These are phyloP conservation scores for Montifringilla adamsi DNA, from an alignment of 2,113 vertebrate genomes.

Conservation along the genomic window DNA sequence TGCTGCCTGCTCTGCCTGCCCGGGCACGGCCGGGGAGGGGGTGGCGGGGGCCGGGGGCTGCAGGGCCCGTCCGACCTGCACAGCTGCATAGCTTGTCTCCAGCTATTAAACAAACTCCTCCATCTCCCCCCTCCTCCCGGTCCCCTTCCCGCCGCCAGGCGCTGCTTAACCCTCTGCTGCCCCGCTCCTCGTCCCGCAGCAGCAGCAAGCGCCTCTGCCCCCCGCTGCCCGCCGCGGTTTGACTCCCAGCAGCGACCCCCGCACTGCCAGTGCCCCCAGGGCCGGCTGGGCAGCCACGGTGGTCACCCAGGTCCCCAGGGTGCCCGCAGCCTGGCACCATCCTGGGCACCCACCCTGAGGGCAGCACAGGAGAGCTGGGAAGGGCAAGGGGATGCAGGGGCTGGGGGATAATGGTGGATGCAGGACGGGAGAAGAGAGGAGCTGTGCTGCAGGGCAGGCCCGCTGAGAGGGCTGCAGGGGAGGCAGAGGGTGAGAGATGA, in stretches of 20 bases:
- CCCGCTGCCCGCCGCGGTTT: background rate
- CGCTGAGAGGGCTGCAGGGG: background rate
- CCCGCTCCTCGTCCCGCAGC: background rate
- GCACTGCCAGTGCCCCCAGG: background rate
- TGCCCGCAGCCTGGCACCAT: background rate
- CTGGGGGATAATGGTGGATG: too few species aligned
- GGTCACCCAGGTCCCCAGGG: background rate
- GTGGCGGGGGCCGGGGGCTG: background rate
- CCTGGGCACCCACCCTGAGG: background rate
- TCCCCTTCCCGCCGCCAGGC: conserved; percentile 25
- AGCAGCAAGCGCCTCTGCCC: background rate
- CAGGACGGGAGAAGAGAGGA: background rate
- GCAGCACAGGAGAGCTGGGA: background rate
- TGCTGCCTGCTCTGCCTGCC: background rate
- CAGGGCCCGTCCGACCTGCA: conserved; percentile 35
- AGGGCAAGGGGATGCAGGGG: background rate
- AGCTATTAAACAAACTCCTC: conserved; percentile 58
- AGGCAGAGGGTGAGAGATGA: background rate
- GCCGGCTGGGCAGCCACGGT: background rate
- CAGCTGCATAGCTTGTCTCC: conserved; percentile 60
- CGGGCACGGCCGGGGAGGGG: background rate
- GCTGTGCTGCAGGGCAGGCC: background rate
- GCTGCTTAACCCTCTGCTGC: conserved; percentile 48
- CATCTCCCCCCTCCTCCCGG: background rate
- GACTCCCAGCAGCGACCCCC: background rate